Conservation (phyloP, 1,140 invertebrate species). For the Euglossa dilemma region DNA sequence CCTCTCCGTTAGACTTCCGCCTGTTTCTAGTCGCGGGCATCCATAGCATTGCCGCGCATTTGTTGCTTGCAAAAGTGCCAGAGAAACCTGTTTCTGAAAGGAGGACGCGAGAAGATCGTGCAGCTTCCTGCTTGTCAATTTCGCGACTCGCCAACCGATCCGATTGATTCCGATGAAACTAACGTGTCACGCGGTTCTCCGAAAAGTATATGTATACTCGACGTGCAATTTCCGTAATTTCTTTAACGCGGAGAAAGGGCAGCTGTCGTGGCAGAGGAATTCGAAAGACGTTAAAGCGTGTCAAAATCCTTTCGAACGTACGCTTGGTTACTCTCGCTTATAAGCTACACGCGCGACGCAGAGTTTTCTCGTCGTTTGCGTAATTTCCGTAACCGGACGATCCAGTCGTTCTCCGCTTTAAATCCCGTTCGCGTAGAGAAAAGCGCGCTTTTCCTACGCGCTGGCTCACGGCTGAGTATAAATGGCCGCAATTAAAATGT, state of each 20-base stretch:
- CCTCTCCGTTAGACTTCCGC: no score
- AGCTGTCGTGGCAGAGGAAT: no score
- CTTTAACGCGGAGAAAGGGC: no score
- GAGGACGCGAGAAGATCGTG: conserved; percentile 14
- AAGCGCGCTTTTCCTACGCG: background rate
- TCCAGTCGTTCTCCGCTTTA: background rate
- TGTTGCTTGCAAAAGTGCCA: background rate
- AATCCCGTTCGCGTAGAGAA: conserved; percentile 13
- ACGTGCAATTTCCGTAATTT: no score
- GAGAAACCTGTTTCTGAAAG: conserved; percentile 45
- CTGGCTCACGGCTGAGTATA: no score
- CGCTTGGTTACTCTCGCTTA: no score
- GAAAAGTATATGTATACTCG: no score
- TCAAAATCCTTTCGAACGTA: no score
- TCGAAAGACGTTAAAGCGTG: no score
- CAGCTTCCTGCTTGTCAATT: conserved; percentile 48
- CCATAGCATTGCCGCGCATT: background rate
- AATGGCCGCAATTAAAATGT: background rate
- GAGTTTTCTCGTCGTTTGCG: conserved; percentile 30
- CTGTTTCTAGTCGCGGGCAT: background rate
- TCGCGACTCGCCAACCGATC: background rate
- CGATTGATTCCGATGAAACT: no score
- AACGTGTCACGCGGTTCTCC: no score
- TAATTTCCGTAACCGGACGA: conserved; percentile 36
- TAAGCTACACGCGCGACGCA: no score